phyloP scores from a whole-genome alignment of 2,113 vertebrate species.

The Gadus chalcogrammus region DNA sequence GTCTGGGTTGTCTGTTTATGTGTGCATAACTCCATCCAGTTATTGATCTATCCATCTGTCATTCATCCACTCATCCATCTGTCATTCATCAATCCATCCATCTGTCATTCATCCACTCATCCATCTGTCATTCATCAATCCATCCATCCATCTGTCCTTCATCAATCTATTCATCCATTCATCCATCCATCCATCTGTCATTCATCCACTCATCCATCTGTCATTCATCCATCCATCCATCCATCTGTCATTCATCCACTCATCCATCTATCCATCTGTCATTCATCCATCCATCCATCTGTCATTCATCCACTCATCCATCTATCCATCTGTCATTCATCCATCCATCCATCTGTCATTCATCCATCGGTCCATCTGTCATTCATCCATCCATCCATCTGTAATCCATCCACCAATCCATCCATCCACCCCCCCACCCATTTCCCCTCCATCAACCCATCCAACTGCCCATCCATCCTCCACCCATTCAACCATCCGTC shows the following conservation, averaged over 20 bases:
- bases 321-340: not conserved
- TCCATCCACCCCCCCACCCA: not conserved
- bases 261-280: not conserved
- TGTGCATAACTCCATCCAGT: no score
- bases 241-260: not conserved
- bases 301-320: not conserved
- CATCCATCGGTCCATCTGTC: not conserved
- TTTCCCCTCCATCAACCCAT: no score
- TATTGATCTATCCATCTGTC: not conserved
- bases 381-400: not conserved
- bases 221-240: not conserved
- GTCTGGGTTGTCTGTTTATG: no score
- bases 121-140: not conserved
- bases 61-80: not conserved
- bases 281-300: not conserved
- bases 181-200: not conserved
- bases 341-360: not conserved
- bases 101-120: not conserved
- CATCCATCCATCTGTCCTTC: not conserved
- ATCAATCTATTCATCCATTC: constrained; percentile 1
- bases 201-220: not conserved
- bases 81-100: not conserved
- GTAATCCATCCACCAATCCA: not conserved
- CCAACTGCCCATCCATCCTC: not conserved
- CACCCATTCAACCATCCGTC: not conserved